These are phyloP conservation scores for Drosophila antonietae DNA, from an alignment of 2,888 invertebrate species.

Conservation along the genomic window DNA sequence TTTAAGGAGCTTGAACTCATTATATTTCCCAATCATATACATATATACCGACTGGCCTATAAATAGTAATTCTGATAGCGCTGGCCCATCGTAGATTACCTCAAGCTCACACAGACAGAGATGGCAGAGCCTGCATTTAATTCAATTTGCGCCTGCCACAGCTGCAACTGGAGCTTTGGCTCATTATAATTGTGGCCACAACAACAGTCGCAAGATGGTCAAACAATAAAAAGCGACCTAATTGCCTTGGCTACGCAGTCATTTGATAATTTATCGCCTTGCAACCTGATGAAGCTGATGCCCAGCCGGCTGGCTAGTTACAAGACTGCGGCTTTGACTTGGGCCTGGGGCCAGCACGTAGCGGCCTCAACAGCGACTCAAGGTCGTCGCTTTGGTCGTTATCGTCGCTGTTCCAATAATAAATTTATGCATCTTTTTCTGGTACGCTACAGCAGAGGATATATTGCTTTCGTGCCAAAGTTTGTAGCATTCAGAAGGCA, in stretches of 20 bases:
- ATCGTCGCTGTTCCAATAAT: conserved; percentile 60
- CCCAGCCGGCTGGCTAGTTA: conserved; percentile 8
- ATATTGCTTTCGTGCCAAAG: background rate
- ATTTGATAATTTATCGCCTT: conserved; percentile 74
- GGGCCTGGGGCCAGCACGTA: conserved; percentile 31
- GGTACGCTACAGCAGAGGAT: background rate
- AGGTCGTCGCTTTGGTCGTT: conserved; percentile 62
- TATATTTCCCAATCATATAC: background rate
- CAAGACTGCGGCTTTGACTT: conserved; percentile 2
- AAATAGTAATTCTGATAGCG: conserved; percentile 26
- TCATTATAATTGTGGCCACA: conserved; percentile 29
- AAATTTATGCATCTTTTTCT: conserved; percentile 69
- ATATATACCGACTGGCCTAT: conserved; percentile 13
- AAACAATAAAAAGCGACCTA: conserved; percentile 64
- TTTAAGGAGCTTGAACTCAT: background rate
- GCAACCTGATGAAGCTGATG: conserved; percentile 46
- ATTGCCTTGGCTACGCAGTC: conserved; percentile 55
- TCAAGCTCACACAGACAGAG: background rate
- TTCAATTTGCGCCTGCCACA: conserved; percentile 67
- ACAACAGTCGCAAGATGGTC: conserved; percentile 22
- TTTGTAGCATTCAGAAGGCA: background rate
- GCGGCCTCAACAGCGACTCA: conserved; percentile 40
- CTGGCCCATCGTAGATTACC: background rate
- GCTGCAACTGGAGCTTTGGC: conserved; percentile 34
- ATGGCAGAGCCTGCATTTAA: conserved; percentile 44